Evolutionary conservation across 2,113 vertebrate species (phyloP).

Genomic region (Trinectes maculatus): DNA sequence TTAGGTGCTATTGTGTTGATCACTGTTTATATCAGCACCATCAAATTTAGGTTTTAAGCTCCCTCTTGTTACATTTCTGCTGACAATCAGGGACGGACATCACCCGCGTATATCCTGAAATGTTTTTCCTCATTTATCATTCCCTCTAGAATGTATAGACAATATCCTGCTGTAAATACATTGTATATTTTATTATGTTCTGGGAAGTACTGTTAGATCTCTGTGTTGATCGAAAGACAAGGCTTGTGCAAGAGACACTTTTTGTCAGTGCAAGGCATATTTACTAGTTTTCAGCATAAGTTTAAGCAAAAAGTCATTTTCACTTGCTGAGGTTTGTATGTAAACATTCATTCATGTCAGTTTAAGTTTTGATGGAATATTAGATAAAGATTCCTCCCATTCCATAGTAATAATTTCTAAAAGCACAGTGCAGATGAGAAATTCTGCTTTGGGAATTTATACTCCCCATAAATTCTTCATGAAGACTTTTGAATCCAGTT

Average conservation of each 20-base stretch:
- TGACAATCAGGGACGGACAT: slow-evolving; percentile 92
- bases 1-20: slow-evolving; percentile 59
- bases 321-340: slow-evolving; percentile 38
- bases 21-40: slow-evolving; percentile 32
- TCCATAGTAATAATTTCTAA: slow-evolving; percentile 32
- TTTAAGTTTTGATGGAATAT: slow-evolving; percentile 5
- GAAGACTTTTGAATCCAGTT: slow-evolving; percentile 26
- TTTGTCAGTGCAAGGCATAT: slow-evolving; percentile 50
- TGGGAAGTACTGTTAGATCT: slow-evolving; percentile 56
- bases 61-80: slow-evolving; percentile 81
- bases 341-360: slow-evolving; percentile 19
- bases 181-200: slow-evolving; percentile 88
- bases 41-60: slow-evolving; percentile 40
- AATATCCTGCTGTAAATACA: slow-evolving; percentile 91
- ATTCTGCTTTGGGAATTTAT: slow-evolving; percentile 31
- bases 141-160: slow-evolving; percentile 79
- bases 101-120: slow-evolving; percentile 83
- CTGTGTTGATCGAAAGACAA: slow-evolving; percentile 38
- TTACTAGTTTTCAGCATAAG: slow-evolving; percentile 37
- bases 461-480: neutral
- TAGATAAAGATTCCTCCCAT: neutral
- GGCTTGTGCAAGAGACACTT: slow-evolving; percentile 58
- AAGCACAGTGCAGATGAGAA: slow-evolving; percentile 64
- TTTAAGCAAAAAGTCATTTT: slow-evolving; percentile 23
- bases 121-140: slow-evolving; percentile 86